Evolutionary conservation across 2,797 vertebrate genomes (phyloP), one percentile per base, ranked within the genome.

Genomic region (Rhinatrema bivittatum): DNA sequence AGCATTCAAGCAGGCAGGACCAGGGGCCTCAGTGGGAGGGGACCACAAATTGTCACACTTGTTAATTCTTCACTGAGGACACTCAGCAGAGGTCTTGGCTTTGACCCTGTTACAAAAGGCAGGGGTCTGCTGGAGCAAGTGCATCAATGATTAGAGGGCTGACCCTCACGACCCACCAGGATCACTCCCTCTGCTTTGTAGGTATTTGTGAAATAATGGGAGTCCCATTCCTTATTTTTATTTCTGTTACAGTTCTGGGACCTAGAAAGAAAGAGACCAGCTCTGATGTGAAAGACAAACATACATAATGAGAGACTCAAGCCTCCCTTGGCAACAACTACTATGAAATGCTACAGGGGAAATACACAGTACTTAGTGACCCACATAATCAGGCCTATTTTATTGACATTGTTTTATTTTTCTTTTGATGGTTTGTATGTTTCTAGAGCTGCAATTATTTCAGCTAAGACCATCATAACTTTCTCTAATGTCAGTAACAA

Each of bases 41-140:
- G 76, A 70, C 78, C 2, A 24, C 78, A 79, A 78, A 80, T 85
- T 83, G 83, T 85, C 82, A 87, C 81, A 84, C 80, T 87, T 86
- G 78, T 86, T 86, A 84, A 84, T 86, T 84, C 82, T 79, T 75
- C 71, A 79, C 78, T 82, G 75, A 80, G 70, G 80, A 78, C 72
- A 79, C 84, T 86, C 79, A 78, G 79, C 75, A 66, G 78, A 86
- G 84, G 81, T 86, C 84, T 81, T 85, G 84, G 79, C 83, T 85
- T 85, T 87, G 84, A 87, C 82, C 83, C 68, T 5, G 21, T 7
- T 37, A 84, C 76, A 87, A 87, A 87, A 76, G 74, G 39, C 65
- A 24, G 44, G 68, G 71, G 77, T 73, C 76, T 42, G 28, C 59
- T 24, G 53, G 75, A 79, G 78, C 70, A 74, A 80, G 79, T 66